These are phyloP conservation scores for Monochamus saltuarius DNA, from an alignment of 1,140 invertebrate genomes.

Conservation along the genomic window DNA sequence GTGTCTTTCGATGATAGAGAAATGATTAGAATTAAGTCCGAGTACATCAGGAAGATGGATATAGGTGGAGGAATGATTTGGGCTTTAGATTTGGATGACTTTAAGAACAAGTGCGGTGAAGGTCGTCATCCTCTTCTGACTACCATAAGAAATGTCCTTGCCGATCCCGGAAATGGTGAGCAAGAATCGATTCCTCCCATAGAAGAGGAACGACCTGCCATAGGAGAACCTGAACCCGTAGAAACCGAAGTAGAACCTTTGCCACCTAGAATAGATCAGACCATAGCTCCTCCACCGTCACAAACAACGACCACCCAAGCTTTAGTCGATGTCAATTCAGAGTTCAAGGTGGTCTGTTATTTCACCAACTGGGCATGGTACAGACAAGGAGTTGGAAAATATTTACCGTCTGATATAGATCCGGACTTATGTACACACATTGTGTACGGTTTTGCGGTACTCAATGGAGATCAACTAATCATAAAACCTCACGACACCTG, in stretches of 20 bases:
- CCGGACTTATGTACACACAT: constrained; percentile 71
- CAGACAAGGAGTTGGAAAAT: constrained; percentile 62
- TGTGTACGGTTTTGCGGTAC: constrained; percentile 71
- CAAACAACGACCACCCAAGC: constrained; percentile 4
- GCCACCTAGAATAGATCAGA: constrained; percentile 4
- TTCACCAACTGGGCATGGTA: constrained; percentile 75
- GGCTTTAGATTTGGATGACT: constrained; percentile 88
- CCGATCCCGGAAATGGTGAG: constrained; percentile 49
- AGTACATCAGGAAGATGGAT: constrained; percentile 72
- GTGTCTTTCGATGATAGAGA: constrained; percentile 82
- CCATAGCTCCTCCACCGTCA: constrained; percentile 5
- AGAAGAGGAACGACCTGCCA: constrained; percentile 13
- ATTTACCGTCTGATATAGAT: constrained; percentile 67
- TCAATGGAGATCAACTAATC: constrained; percentile 59
- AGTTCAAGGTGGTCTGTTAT: constrained; percentile 68
- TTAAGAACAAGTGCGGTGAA: constrained; percentile 70
- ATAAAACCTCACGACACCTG: constrained; percentile 69
- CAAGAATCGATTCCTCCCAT: constrained; percentile 23
- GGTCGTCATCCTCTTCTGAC: constrained; percentile 75
- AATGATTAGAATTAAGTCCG: constrained; percentile 76
- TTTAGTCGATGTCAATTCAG: constrained; percentile 43
- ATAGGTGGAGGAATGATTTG: constrained; percentile 89
- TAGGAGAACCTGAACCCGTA: constrained; percentile 23
- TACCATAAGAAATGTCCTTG: constrained; percentile 67
- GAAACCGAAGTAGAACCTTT: constrained; percentile 25